These are phyloP conservation scores for Psilanteris sp. DNA, from an alignment of 1,140 invertebrate species.

Conservation along the genomic window DNA sequence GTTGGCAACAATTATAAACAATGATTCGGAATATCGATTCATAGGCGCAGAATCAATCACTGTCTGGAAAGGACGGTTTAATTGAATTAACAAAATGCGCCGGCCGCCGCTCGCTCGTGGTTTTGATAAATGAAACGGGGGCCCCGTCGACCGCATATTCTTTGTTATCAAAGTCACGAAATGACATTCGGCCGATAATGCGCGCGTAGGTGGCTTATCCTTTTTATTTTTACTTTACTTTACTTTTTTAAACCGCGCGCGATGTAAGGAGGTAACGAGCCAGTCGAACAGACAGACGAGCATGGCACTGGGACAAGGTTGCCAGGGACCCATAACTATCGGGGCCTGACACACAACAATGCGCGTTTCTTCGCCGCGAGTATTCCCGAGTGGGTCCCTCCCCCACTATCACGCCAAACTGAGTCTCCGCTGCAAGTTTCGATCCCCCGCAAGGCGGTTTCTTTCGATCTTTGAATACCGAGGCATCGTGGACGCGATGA, in stretches of 20 bases:
- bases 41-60: constrained; percentile 31
- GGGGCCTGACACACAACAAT: constrained; percentile 74
- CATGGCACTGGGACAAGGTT: constrained; percentile 79
- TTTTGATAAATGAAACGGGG: constrained; percentile 35
- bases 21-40: constrained; percentile 32
- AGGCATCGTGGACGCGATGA: constrained; percentile 71
- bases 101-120: neutral
- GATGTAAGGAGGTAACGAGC: constrained; percentile 48
- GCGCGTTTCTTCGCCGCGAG: constrained; percentile 71
- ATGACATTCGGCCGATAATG: constrained; percentile 29
- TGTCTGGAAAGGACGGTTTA: constrained; percentile 13
- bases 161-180: constrained; percentile 42
- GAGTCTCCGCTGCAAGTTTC: constrained; percentile 65
- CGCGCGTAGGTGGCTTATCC: constrained; percentile 44
- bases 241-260: constrained; percentile 26
- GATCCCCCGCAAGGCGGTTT: constrained; percentile 70
- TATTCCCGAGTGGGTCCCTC: constrained; percentile 64
- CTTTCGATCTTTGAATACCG: constrained; percentile 76
- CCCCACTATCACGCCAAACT: constrained; percentile 62
- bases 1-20: constrained; percentile 26
- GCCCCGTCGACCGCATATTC: neutral
- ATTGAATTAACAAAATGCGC: constrained; percentile 47
- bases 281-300: constrained; percentile 50
- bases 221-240: constrained; percentile 34
- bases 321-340: constrained; percentile 77